phyloP scores from a whole-genome alignment of 1,140 invertebrate species.

The Lasioglossum albipes region DNA sequence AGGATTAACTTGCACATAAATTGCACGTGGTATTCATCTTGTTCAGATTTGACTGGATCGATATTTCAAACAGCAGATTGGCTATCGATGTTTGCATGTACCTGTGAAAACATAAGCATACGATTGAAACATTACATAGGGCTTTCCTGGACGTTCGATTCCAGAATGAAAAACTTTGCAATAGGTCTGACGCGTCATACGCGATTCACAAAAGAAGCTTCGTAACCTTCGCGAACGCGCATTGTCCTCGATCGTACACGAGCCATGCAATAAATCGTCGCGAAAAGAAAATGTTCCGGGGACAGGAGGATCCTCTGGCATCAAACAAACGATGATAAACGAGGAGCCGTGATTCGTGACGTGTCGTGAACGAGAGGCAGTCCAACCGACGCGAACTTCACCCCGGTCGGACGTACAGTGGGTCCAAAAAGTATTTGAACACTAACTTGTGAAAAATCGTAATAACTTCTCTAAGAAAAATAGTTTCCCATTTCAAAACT shows the following conservation, averaged over 20 bases:
- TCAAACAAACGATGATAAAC: slow-evolving; percentile 38
- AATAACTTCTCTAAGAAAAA: too few relatives aligned
- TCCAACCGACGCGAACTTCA: background rate
- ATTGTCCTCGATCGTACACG: slow-evolving; percentile 24
- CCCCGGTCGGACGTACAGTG: background rate
- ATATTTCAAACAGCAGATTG: too few relatives aligned
- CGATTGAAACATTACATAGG: background rate
- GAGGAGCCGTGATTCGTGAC: slow-evolving; percentile 17
- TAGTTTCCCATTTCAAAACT: too few relatives aligned
- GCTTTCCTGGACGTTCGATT: background rate
- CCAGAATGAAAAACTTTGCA: background rate
- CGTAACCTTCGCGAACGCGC: background rate
- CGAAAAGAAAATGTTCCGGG: slow-evolving; percentile 17
- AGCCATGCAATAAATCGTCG: slow-evolving; percentile 13
- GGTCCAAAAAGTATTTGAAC: too few relatives aligned
- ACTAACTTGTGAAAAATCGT: background rate
- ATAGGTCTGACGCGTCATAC: background rate
- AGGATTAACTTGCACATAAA: too few relatives aligned
- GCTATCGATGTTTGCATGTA: too few relatives aligned
- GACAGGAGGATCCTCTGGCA: background rate
- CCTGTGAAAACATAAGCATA: too few relatives aligned
- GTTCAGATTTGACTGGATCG: too few relatives aligned
- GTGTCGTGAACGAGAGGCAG: background rate
- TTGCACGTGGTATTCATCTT: too few relatives aligned
- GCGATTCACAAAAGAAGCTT: slow-evolving; percentile 16